Evolutionary conservation across 2,113 vertebrate species (phyloP), one percentile per base, ranked within the genome.

Genomic region (Tragulus kanchil): DNA sequence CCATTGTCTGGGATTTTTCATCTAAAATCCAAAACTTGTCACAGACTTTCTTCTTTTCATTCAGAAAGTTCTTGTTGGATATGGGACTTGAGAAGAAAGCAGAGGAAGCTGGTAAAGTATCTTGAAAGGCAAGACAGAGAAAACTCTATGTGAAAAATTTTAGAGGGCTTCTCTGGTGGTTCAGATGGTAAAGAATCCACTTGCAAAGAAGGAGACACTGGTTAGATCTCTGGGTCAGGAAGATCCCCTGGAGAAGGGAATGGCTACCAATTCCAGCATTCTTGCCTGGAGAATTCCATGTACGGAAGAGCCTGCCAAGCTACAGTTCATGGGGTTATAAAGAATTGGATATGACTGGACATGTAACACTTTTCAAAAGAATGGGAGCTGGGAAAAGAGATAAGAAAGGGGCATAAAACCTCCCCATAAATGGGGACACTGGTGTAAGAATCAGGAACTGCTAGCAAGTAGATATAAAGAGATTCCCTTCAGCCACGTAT

Each of bases 351-450:
- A 3, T 3, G 7, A 7, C 69, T 45, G 69, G 45, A n/a, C 36
- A 71, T 19, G 21, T 73, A 45, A 6, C 69, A 45, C 69, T 3
- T 67, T 62, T 28, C 85, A 23, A 79, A 78, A 85, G 31, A 85
- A 50, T 4, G 2, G 14, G 19, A 86, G 17, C 19, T 82, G 13
- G 21, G 12, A 36, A 59, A 59, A 42, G 19, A 65, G 42, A 15
- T 17, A 2, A 89, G 8, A 84, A 78, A n/a, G 2, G 21, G 4
- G 5, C 6, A 93, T 94, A 97, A 89, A 96, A 95, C 58, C 91
- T 95, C 78, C 85, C 94, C 94, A 96, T 89, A 89, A 90, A 96
- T 85, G 85, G 90, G 86, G n/a, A 89, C 97, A 93, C 96, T 94
- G 96, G 84, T 93, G 52, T 48, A 0, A 0, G 50, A 96, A 98